phyloP scores from a whole-genome alignment of 2,113 vertebrate genomes.

The Felis chaus region DNA sequence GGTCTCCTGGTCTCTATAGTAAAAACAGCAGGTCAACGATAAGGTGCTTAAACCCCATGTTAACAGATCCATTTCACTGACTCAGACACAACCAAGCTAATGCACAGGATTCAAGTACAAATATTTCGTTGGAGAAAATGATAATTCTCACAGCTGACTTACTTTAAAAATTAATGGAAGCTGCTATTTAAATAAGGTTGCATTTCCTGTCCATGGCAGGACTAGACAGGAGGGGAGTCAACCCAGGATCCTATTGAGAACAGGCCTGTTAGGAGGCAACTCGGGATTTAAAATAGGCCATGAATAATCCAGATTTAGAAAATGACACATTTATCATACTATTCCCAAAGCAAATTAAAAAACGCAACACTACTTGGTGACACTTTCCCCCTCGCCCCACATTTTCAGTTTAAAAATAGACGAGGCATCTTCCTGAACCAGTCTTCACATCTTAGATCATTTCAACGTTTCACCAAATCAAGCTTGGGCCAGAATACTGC shows the following conservation, averaged over 20 bases:
- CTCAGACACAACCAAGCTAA: background rate
- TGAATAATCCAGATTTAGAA: slow-evolving; percentile 25
- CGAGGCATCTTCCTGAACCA: background rate
- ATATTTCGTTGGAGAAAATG: background rate
- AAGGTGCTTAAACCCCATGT: background rate
- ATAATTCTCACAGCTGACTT: background rate
- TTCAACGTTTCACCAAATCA: background rate
- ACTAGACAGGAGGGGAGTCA: background rate
- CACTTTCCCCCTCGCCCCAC: background rate
- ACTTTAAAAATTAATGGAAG: slow-evolving; percentile 29
- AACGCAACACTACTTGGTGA: background rate
- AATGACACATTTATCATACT: slow-evolving; percentile 1
- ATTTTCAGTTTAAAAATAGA: slow-evolving; percentile 34
- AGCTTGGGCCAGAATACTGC: background rate
- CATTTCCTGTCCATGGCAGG: background rate
- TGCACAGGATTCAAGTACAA: background rate
- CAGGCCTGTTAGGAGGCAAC: background rate
- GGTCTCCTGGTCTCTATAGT: background rate
- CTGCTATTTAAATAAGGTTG: slow-evolving; percentile 6
- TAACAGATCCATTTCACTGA: background rate
- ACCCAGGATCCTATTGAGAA: background rate
- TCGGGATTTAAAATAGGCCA: background rate
- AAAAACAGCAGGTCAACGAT: background rate
- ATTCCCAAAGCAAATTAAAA: slow-evolving; percentile 34
- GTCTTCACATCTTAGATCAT: background rate